A percentile compares a stretch with the other conserved stretches of the same genome.
Evolutionary conservation across 2,797 vertebrate species (phyloP).

Genomic region (Squalus acanthias): DNA sequence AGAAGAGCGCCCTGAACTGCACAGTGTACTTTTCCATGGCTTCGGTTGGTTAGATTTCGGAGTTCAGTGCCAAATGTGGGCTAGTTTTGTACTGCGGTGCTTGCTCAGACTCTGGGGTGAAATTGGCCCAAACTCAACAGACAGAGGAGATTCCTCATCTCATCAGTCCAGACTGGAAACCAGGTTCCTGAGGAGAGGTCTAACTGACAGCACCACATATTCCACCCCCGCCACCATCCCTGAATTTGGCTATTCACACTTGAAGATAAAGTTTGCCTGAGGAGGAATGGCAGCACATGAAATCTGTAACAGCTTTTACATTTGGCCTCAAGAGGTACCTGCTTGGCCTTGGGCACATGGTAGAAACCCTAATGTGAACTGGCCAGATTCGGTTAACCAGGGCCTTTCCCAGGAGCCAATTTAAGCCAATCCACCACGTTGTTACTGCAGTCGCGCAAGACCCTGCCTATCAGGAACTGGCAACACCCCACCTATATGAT

Average conservation of each 20-base stretch:
- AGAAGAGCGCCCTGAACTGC: background rate
- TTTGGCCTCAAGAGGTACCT: background rate
- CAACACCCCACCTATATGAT: background rate
- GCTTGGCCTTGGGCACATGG: background rate
- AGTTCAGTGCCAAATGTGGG: background rate
- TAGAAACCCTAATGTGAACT: background rate
- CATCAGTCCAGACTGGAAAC: no score
- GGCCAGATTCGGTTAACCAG: background rate
- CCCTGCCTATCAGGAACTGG: background rate
- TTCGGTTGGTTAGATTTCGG: background rate
- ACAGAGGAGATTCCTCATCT: no score
- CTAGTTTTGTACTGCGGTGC: background rate
- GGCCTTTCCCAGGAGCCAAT: background rate
- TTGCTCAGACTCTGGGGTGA: background rate
- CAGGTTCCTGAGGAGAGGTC: no score
- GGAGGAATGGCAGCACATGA: background rate
- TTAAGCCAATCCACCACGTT: background rate
- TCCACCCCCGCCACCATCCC: background rate
- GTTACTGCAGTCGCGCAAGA: background rate
- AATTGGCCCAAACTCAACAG: no score
- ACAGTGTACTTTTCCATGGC: background rate
- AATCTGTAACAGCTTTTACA: background rate
- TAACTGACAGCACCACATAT: background rate
- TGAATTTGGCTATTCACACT: background rate
- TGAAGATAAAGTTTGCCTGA: background rate